Evolutionary conservation across 2,113 vertebrate genomes (phyloP).

Genomic region (Ceyx cyanopectus): DNA sequence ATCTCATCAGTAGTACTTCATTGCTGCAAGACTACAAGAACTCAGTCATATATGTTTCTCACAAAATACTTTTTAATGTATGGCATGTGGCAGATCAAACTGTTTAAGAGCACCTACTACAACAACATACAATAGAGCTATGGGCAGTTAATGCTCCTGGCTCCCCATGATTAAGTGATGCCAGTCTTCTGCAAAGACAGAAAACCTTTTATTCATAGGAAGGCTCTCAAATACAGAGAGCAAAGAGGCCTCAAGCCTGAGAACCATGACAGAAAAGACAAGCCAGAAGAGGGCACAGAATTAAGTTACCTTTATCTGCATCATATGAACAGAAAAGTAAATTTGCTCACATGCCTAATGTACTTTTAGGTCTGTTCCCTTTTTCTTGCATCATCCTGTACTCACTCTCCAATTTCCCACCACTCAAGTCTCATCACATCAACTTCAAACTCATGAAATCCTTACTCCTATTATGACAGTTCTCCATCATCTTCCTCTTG

Average conservation of each 20-base stretch:
- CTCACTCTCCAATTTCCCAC: background rate
- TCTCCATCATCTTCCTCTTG: background rate
- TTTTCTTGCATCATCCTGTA: background rate
- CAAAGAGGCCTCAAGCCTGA: rapidly evolving
- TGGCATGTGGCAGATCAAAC: background rate
- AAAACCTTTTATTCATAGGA: background rate
- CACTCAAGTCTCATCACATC: background rate
- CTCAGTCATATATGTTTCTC: background rate
- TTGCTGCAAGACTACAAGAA: background rate
- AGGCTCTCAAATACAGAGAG: background rate
- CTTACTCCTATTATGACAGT: background rate
- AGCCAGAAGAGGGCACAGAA: background rate
- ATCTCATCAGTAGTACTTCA: background rate
- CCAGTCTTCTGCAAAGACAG: background rate
- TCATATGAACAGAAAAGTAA: background rate
- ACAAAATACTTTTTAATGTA: background rate
- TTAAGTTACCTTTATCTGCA: background rate
- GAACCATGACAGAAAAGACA: background rate
- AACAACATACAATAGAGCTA: background rate
- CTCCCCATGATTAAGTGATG: background rate
- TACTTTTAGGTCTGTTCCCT: background rate
- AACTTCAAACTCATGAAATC: background rate
- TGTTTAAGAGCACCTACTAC: background rate
- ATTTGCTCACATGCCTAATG: background rate
- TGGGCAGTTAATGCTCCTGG: background rate